phyloP scores from a whole-genome alignment of 2,888 invertebrate genomes.

The Drosophila atripex region DNA sequence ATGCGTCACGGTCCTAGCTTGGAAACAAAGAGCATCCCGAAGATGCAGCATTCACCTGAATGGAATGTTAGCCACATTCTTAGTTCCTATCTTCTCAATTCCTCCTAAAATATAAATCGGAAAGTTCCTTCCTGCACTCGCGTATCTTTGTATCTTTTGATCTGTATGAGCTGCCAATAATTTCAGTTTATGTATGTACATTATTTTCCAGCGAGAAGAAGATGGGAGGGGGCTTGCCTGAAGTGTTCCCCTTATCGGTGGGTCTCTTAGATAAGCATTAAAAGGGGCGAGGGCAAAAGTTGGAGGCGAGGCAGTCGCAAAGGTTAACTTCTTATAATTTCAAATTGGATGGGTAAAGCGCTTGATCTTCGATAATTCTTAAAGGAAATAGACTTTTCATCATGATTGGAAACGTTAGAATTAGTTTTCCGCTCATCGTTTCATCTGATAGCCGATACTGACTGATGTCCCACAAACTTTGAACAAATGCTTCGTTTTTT shows the following conservation, averaged over 20 bases:
- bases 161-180: conserved; percentile 25
- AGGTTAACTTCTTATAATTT: background rate
- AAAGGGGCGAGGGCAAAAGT: background rate
- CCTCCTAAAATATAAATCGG: background rate
- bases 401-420: background rate
- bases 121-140: background rate
- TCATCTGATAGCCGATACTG: background rate
- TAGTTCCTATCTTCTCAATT: background rate
- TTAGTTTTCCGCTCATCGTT: background rate
- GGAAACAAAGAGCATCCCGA: conserved; percentile 10
- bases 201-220: conserved; percentile 5
- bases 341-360: conserved; percentile 5
- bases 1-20: conserved; percentile 19
- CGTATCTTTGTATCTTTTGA: conserved; percentile 27
- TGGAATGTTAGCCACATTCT: background rate
- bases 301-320: background rate
- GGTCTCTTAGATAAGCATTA: conserved; percentile 16
- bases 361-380: background rate
- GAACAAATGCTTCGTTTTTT: background rate
- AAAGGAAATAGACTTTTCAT: background rate
- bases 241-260: conserved; percentile 25
- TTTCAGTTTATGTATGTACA: conserved; percentile 8
- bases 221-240: conserved; percentile 27
- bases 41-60: conserved; percentile 6
- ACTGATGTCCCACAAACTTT: background rate